Evolutionary conservation across 1,140 invertebrate species (phyloP).

Genomic region (Cydia fagiglandana): DNA sequence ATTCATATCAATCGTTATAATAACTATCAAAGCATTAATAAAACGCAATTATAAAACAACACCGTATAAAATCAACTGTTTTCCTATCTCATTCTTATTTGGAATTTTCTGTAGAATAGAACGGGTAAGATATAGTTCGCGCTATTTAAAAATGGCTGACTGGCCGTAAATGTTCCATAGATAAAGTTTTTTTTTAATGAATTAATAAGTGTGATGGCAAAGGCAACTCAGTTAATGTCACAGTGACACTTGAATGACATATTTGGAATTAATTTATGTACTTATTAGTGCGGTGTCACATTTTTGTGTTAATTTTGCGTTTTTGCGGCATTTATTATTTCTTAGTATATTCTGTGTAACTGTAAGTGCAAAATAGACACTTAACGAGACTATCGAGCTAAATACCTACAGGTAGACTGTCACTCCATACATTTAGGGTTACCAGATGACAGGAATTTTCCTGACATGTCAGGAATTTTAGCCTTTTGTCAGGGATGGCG

Average conservation of each 20-base stretch:
- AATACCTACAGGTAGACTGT: no score
- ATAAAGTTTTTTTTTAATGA: conserved; percentile 7
- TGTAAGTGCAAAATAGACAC: neutral
- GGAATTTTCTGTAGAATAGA: neutral
- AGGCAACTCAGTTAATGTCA: neutral
- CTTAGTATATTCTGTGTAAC: neutral
- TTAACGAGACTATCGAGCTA: neutral
- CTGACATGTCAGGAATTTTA: no score
- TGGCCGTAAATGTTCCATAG: neutral
- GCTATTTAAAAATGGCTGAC: neutral
- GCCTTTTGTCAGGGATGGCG: no score
- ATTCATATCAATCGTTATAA: conserved; percentile 17
- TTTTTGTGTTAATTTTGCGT: neutral
- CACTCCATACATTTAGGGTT: no score
- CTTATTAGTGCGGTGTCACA: conserved; percentile 16
- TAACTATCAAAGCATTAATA: conserved; percentile 2
- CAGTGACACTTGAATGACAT: conserved; percentile 9
- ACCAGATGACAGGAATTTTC: no score
- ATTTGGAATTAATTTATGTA: conserved; percentile 1
- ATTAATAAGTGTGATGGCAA: neutral
- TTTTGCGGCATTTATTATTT: neutral
- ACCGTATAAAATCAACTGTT: neutral
- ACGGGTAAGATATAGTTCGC: neutral
- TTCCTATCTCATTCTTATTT: neutral
- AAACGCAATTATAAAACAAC: conserved; percentile 8